Evolutionary conservation across 2,888 invertebrate species (phyloP), one percentile per base, ranked within the genome.

Genomic region (Thera obeliscata): DNA sequence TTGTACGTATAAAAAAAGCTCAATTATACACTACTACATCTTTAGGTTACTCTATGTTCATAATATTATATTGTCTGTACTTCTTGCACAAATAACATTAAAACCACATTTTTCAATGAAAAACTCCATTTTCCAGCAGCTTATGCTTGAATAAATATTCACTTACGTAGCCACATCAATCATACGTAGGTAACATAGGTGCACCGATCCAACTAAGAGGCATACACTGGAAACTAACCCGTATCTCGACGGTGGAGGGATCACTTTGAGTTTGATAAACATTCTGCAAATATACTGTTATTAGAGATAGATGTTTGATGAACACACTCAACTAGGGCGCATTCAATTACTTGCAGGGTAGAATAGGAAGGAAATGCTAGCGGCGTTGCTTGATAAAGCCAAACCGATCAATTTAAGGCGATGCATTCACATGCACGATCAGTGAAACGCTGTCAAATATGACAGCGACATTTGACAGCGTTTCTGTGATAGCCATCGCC

Each of bases 141-240:
- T 69, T 63, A 48, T 35, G 61, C 66, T 69, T 67, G 70, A 75
- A 75, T 74, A 71, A 74, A 71, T 73, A 71, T 69, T 70, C 72
- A 54, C 72, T 73, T 61, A 64, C 64, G 66, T 72, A 73, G 52
- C 64, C 64, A 74, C 76, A 81, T 81, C 78, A 78, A 81, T 81
- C 81, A 81, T 76, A 74, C 64, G 67, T 67, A 73, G 70, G 60
- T 71, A 64, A 65, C 59, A 56, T 69, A 73, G 62, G 62, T 68
- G 68, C 62, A 64, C 22, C 55, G 49, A 55, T 54, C 55, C 22
- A 12, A 50, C 38, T 35, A 5, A 22, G 33, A 50, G 48, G 36
- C 43, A 9, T 43, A 6, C 33, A 38, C 7, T 22, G 60, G 52
- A 52, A 56, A 60, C 6, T 49, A 59, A 38, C 22, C 11, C 35